These are phyloP conservation scores for Leucophenga maculata DNA, from an alignment of 2,888 invertebrate species.

Conservation along the genomic window DNA sequence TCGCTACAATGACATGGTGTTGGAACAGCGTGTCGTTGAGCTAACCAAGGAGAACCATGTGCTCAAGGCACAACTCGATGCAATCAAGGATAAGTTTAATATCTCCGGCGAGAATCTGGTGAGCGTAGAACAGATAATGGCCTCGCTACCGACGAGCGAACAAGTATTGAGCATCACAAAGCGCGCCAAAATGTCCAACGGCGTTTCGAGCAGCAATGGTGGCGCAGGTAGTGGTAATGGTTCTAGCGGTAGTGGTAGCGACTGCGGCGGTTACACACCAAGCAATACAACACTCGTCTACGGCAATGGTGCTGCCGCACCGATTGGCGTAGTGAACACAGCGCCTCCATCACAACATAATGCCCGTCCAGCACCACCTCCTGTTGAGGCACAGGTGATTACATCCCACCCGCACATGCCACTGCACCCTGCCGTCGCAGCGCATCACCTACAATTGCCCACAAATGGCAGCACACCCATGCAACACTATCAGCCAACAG, in stretches of 20 bases:
- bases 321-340: conserved; percentile 33
- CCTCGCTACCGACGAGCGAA: conserved; percentile 87
- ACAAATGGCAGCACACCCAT: conserved; percentile 2
- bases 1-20: conserved; percentile 95
- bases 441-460: conserved; percentile 9
- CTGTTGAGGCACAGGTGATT: conserved; percentile 18
- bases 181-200: conserved; percentile 73
- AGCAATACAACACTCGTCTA: conserved; percentile 30
- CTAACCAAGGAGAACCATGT: conserved; percentile 96
- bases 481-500: conserved; percentile 14
- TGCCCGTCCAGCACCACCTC: background rate
- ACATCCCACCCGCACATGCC: conserved; percentile 40
- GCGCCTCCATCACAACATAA: conserved; percentile 31
- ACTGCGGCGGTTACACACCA: conserved; percentile 18
- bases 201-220: conserved; percentile 25
- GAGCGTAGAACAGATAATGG: conserved; percentile 90
- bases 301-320: conserved; percentile 44
- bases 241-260: conserved; percentile 16
- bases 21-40: conserved; percentile 94
- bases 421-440: background rate
- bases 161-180: conserved; percentile 89
- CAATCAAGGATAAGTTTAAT: conserved; percentile 93
- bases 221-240: conserved; percentile 27
- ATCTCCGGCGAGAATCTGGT: conserved; percentile 90
- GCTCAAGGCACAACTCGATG: conserved; percentile 91